Base-by-base conservation (phyloP, 2,888 invertebrate species). In the Augochlorella aurata region DNA sequence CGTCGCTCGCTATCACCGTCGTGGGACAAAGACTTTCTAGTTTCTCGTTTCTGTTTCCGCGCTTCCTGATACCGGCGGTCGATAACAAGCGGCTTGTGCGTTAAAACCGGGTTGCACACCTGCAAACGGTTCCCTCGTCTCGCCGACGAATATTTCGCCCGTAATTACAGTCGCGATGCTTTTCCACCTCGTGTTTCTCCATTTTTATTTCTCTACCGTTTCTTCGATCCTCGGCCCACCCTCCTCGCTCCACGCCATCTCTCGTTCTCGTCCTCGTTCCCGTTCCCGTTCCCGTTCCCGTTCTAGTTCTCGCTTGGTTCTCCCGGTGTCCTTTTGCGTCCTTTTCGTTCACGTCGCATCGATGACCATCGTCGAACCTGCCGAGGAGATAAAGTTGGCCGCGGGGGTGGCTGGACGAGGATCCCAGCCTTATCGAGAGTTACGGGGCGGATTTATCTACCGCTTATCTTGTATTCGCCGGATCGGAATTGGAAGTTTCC, bases 21-120 rank as follows among this genome's bases (percentile, higher is more conserved):
- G 85, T 79, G 85, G 87, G 89, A 91, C 89, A 89, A 91, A 90
- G 90, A 91, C 90, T 89, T 89, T 89, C 88, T 84, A 88, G 85
- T 88, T 87, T 86, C 87, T 83, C 88, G 85, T 89, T 90, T 89
- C 87, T 88, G 87, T 89, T 85, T 86, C 87, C 87, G 85, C 84
- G 83, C 83, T 85, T 83, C 81, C 85, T 74, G 88, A 88, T 88
- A 88, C 81, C 87, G 79, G 49, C 29, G 18, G 44, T 54, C 72
- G 88, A 89, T 88, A 88, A 82, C 80, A 3, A 29, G 63, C 38
- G 63, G 63, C 18, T 18, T 21, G 73, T 81, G 70, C 83, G 83
- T 81, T 85, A 83, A 86, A 87, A 85, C 85, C 87, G 80, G 85
- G 76, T 83, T 76, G 18, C 29, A 76, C 77, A 74, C 79, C 81